Conservation (phyloP, 2,113 vertebrate species). For the Chlamydotis undulata region DNA sequence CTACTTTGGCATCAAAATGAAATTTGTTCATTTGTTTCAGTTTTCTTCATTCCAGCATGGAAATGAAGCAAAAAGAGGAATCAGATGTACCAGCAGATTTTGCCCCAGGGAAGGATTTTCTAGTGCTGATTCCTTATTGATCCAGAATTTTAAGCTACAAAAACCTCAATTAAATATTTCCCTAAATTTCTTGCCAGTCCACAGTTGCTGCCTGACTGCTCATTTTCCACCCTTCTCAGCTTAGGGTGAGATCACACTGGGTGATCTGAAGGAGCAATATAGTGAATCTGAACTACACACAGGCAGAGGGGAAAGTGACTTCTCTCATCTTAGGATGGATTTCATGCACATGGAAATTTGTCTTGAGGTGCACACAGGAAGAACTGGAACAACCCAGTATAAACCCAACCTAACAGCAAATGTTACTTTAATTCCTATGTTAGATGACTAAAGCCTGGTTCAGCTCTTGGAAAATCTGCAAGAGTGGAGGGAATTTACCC, state of each 20-base stretch:
- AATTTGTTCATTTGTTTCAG: constrained; percentile 44
- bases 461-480: not conserved
- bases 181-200: constrained; percentile 11
- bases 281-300: not conserved
- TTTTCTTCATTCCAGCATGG: constrained; percentile 32
- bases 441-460: not conserved
- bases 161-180: not conserved
- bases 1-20: constrained; percentile 19
- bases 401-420: not conserved
- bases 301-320: not conserved
- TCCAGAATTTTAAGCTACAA: constrained; percentile 21
- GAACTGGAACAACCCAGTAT: not conserved
- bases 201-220: not conserved
- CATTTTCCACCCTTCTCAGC: not conserved
- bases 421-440: not conserved
- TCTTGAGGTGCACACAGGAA: not conserved
- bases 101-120: constrained; percentile 16
- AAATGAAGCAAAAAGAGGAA: constrained; percentile 10
- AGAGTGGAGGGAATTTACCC: not conserved
- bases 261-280: not conserved
- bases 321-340: not conserved
- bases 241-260: not conserved
- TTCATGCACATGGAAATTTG: not conserved
- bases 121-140: not conserved
- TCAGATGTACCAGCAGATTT: constrained; percentile 50